Evolutionary conservation across 2,888 invertebrate genomes (phyloP).

Genomic region (Peribatodes rhomboidaria): DNA sequence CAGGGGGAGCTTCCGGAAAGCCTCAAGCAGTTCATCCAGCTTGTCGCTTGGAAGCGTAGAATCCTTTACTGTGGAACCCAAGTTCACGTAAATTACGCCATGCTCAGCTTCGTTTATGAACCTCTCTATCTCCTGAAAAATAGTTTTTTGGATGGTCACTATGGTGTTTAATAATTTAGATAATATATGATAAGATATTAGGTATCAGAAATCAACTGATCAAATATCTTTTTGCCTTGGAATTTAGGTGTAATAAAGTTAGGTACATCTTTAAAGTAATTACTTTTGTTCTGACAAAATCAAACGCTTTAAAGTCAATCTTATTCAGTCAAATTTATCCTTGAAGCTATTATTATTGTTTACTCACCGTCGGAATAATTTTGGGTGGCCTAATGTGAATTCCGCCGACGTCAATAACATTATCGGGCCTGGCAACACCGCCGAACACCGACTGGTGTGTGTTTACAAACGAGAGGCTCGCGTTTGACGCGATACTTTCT

Average conservation of each 20-base stretch:
- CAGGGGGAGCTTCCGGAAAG: slow-evolving; percentile 88
- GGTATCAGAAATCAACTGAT: not conserved
- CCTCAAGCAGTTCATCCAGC: slow-evolving; percentile 86
- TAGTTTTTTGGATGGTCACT: not conserved
- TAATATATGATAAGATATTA: not conserved
- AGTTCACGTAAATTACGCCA: slow-evolving; percentile 89
- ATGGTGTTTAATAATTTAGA: not conserved
- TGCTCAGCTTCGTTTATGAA: slow-evolving; percentile 89
- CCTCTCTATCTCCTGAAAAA: slow-evolving; percentile 86
- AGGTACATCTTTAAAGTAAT: not conserved
- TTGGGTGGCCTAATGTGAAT: slow-evolving; percentile 84
- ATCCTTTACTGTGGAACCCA: slow-evolving; percentile 80
- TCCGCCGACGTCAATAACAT: slow-evolving; percentile 89
- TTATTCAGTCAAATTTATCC: slow-evolving; percentile 22
- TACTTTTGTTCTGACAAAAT: not conserved
- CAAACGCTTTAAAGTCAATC: not conserved
- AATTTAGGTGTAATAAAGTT: not conserved
- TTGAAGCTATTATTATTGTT: slow-evolving; percentile 33
- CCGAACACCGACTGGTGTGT: slow-evolving; percentile 89
- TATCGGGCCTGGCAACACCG: slow-evolving; percentile 85
- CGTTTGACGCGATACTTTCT: slow-evolving; percentile 84
- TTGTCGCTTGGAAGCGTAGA: slow-evolving; percentile 88
- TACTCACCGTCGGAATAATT: slow-evolving; percentile 81
- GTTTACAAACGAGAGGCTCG: slow-evolving; percentile 88
- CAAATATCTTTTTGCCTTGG: not conserved